Conservation (phyloP, 2,113 vertebrate genomes). For the Junco hyemalis region DNA sequence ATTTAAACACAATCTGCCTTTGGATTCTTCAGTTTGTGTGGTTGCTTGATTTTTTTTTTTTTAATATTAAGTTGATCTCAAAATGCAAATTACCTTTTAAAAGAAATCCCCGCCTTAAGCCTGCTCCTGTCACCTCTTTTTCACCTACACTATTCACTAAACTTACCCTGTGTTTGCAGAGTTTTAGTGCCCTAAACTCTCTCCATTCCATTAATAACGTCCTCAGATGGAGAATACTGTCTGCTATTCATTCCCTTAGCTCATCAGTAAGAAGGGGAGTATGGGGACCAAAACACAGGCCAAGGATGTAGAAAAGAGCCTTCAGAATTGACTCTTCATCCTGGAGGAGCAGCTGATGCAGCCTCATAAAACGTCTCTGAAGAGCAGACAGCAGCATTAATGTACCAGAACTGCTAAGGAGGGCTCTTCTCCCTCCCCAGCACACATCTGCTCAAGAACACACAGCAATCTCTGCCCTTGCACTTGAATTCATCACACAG, state of each 20-base stretch:
- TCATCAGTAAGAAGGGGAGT: background rate
- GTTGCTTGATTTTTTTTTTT: background rate
- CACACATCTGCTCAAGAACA: slow-evolving; percentile 1
- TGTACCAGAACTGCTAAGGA: background rate
- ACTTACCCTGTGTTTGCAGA: background rate
- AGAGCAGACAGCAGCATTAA: background rate
- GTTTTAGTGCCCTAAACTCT: background rate
- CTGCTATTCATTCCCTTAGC: background rate
- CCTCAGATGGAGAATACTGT: background rate
- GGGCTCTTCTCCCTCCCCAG: background rate
- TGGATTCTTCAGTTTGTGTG: background rate
- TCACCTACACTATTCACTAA: background rate
- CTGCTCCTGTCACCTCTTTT: background rate
- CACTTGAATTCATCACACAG: background rate
- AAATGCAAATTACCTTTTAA: background rate
- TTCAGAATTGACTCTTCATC: background rate
- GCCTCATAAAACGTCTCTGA: background rate
- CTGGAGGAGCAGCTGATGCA: slow-evolving; percentile 1
- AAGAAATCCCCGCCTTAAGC: background rate
- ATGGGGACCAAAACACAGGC: background rate
- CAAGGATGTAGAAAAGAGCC: background rate
- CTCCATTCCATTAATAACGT: background rate
- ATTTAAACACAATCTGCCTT: background rate
- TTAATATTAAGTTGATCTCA: background rate
- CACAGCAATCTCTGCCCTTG: background rate